A percentile compares a stretch with the other conserved stretches of the same genome.
Conservation (phyloP, 2,113 vertebrate genomes). For the Sander lucioperca region DNA sequence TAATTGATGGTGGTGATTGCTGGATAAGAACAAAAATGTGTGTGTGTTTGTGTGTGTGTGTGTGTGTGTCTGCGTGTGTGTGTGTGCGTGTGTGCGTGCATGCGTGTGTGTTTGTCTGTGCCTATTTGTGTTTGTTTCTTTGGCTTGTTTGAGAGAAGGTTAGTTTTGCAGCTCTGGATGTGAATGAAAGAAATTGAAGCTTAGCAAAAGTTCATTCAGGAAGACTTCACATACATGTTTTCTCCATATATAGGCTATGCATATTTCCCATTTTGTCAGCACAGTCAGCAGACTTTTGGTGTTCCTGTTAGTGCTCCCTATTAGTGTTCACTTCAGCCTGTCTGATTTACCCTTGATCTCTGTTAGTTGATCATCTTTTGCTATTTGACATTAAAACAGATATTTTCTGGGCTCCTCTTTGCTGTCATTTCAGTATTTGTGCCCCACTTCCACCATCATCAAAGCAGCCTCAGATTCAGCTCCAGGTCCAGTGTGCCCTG, state of each 20-base stretch:
- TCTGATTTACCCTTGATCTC: neutral
- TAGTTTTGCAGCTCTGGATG: neutral
- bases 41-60: neutral
- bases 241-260: neutral
- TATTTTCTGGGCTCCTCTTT: neutral
- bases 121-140: neutral
- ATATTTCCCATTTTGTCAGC: neutral
- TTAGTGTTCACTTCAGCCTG: neutral
- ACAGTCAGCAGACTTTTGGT: neutral
- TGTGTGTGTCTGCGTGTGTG: neutral
- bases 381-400: neutral
- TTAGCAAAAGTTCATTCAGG: neutral
- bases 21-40: neutral
- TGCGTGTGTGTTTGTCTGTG: neutral
- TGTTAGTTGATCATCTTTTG: neutral
- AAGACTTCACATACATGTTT: neutral
- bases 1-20: slow-evolving; percentile 36
- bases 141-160: neutral
- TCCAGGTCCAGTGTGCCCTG: neutral
- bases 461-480: neutral
- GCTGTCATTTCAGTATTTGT: neutral
- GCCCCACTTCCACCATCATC: neutral
- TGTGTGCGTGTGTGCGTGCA: neutral
- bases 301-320: too few relatives aligned
- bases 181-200: neutral